Base-by-base conservation (phyloP, 2,113 vertebrate species). In the Eptesicus fuscus region DNA sequence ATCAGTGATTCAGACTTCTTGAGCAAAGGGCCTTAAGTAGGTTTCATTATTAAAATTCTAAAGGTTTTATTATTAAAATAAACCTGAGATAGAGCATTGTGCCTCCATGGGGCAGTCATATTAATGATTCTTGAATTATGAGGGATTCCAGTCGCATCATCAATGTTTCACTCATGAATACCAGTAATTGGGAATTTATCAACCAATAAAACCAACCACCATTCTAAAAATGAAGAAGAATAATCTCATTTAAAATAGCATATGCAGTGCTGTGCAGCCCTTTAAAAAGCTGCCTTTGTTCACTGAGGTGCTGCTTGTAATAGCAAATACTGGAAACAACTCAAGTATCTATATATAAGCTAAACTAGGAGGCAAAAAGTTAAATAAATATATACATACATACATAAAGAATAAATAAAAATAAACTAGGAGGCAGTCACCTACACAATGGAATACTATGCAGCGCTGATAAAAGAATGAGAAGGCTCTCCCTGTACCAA, bases 1-100 rank as follows among this genome's bases (percentile, higher is more conserved):
- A 96, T 97, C 97, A 97, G 97, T 90, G 94, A 95, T 96, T 97
- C 96, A 97, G 92, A 89, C 85, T 96, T 94, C 96, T 83, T 94
- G 51, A 97, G 96, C 86, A 96, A 94, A 97, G 83, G 80, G 83
- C 91, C 83, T 83, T 97, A 96, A 97, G 93, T 83, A 96, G 93
- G 74, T 82, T 96, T 96, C 96, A 96, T 96, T 97, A 97, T 96
- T 97, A 97, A 96, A 95, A 96, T 93, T 95, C 91, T 93, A 79
- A 92, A 96, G 96, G 92, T 95, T 97, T 96, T 95, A 95, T 97
- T 97, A 96, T 96, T 95, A 97, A 96, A 96, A 96, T 95, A 97
- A 97, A 95, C 96, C 61, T 61, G 76, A 94, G 74, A 76, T 13
- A 85, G 88, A 92, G 85, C 32, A 91, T 12, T 65, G 71, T 83